These are phyloP conservation scores for Dynastes tityus DNA, from an alignment of 2,888 invertebrate species.

Conservation along the genomic window DNA sequence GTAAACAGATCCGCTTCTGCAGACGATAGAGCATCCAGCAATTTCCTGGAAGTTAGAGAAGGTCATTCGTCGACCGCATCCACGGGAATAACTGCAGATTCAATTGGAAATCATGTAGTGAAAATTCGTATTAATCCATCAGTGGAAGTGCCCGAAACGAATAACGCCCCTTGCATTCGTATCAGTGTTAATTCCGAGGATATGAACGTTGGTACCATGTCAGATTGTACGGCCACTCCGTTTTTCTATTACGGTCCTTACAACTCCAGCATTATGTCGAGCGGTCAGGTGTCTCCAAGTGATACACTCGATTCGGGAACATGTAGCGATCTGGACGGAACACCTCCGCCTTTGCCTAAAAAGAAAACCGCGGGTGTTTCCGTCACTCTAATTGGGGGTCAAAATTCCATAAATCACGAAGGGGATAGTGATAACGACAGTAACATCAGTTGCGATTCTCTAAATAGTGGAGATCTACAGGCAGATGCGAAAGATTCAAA, in stretches of 20 bases:
- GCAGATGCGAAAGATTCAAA: conserved; percentile 57
- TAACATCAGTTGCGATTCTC: conserved; percentile 86
- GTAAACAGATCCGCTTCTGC: conserved; percentile 68
- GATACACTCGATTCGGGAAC: conserved; percentile 90
- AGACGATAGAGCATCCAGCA: conserved; percentile 63
- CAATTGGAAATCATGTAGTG: conserved; percentile 74
- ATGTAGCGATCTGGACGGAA: conserved; percentile 87
- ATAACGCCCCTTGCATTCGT: conserved; percentile 72
- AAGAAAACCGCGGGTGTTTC: conserved; percentile 73
- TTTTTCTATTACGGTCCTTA: conserved; percentile 78
- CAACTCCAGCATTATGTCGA: conserved; percentile 78
- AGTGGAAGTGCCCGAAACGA: conserved; percentile 60
- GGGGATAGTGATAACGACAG: conserved; percentile 81
- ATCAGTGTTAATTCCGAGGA: conserved; percentile 74
- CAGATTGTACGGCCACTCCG: conserved; percentile 60
- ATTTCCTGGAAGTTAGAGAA: conserved; percentile 63
- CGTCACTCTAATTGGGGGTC: conserved; percentile 74
- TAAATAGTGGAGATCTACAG: conserved; percentile 80
- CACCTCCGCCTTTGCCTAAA: conserved; percentile 80
- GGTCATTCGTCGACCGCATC: conserved; percentile 65
- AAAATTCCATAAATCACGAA: conserved; percentile 69
- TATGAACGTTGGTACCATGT: conserved; percentile 71
- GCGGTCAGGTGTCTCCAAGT: conserved; percentile 87
- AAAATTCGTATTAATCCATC: conserved; percentile 81
- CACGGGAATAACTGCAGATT: conserved; percentile 48